These are phyloP conservation scores for Brienomyrus brachyistius DNA, from an alignment of 2,113 vertebrate genomes.

Conservation along the genomic window DNA sequence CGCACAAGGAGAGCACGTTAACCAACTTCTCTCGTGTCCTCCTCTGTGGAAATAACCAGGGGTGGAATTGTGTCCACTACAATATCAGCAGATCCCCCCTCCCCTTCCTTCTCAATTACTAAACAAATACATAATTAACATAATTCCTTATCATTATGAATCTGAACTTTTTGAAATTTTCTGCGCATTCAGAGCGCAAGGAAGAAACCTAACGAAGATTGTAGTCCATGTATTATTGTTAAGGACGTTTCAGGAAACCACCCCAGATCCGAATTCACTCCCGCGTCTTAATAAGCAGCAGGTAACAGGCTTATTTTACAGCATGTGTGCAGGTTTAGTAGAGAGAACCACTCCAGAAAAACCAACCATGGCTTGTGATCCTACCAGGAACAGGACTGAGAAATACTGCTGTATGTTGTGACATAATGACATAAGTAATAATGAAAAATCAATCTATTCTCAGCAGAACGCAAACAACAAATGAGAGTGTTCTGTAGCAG, in stretches of 20 bases:
- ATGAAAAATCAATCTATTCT: neutral
- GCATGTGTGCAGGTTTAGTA: neutral
- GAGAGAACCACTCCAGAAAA: neutral
- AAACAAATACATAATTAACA: no score
- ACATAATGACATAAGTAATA: neutral
- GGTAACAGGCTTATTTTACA: neutral
- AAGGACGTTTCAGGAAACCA: no score
- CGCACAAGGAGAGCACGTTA: slow-evolving; percentile 89
- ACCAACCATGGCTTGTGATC: neutral
- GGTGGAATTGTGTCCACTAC: no score
- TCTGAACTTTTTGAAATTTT: no score
- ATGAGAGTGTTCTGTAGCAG: neutral
- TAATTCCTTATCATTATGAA: no score
- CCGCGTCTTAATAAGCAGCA: neutral
- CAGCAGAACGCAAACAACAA: neutral
- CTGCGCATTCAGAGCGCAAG: no score
- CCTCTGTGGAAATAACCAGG: slow-evolving; percentile 62
- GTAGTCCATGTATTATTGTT: no score
- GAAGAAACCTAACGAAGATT: no score
- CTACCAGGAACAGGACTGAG: neutral
- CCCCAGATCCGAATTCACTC: neutral
- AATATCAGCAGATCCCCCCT: no score
- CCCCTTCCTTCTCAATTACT: no score
- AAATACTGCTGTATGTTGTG: neutral
- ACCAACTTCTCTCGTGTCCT: slow-evolving; percentile 95